Evolutionary conservation across 2,113 vertebrate species (phyloP), one percentile per base, ranked within the genome.

Genomic region (Neogobius melanostomus): DNA sequence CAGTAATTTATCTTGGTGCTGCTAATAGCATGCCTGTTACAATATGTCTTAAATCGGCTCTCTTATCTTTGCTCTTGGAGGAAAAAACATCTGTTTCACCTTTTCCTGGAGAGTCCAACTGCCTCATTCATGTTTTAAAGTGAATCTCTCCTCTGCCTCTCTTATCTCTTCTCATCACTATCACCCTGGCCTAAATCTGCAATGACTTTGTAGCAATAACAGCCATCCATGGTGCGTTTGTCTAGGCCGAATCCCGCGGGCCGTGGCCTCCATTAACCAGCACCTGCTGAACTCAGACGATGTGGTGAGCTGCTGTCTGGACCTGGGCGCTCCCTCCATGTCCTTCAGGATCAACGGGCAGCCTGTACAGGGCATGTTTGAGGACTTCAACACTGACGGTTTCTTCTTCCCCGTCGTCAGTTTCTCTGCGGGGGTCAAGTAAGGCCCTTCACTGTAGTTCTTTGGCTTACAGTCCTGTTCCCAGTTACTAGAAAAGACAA

Each of bases 331-430:
- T 6, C 95, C 96, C 65, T 97, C 96, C 88, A 98, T 99, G 93
- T 99, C 97, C 66, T 99, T 98, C 88, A 95, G 97, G 82, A 98
- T 99, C 91, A 99, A 98, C 15, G 97, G 97, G 16, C 97, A 98
- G 77, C 97, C 97, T 1, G 97, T 98, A 46, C 97, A 99, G 89
- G 97, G 97, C 80, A 99, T 99, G 97, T 99, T 99, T 76, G 97
- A 99, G 89, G 96, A 98, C 88, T 99, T 99, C 88, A 96, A 93
- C 86, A 96, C 86, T 0, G 95, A 98, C 4, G 95, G 97, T 1
- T 96, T 97, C 83, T 98, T 98, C 93, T 99, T 96, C 80, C 97
- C 97, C 0, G 97, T 97, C 1, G 94, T 97, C 89, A 99, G 97
- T 92, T 96, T 99, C 88, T 99, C 97, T 78, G 97, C 97, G 65